Evolutionary conservation across 2,888 invertebrate species (phyloP), one percentile per base, ranked within the genome.

Genomic region (Diaperis boleti): DNA sequence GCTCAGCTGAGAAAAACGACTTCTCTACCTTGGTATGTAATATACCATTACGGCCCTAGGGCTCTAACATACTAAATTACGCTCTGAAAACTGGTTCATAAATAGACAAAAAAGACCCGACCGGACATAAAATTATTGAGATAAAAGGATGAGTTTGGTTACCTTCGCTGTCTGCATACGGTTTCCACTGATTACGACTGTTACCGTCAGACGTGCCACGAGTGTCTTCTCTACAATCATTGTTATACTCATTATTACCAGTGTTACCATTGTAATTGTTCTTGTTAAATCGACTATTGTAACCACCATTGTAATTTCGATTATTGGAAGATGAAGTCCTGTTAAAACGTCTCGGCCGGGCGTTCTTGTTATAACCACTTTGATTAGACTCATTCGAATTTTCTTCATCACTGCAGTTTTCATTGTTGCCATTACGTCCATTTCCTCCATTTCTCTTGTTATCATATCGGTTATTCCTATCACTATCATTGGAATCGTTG

Each of bases 391-490:
- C 45, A 15, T 57, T 17, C 4, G 59, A 66, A 14, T 59, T 42
- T n/a, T 57, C 39, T 3, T 56, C 50, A 6, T 56, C 56, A 15
- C 56, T 56, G 14, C 35, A 56, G 10, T 56, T 59, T 39, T 49
- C 60, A 26, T 60, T 54, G 42, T 66, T 45, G 33, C 17, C 10
- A 2, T n/a, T n/a, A 5, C n/a, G n/a, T 26, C 26, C n/a, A n/a
- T 26, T 26, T 2, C 26, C 26, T 5, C 6, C n/a, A 5, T 26
- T 26, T 26, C 26, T 26, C n/a, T n/a, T 5, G 41, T 44, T 52
- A 18, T 62, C 62, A 37, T 59, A 37, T 15, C 63, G 44, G 37
- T 61, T 57, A n/a, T n/a, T n/a, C n/a, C n/a, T n/a, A n/a, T n/a
- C n/a, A 17, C 59, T 59, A 8, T 50, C 42, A n/a, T 49, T 56